Evolutionary conservation across 2,888 invertebrate genomes (phyloP), one percentile per base, ranked within the genome.

Genomic region (Mactromeris polynyma): DNA sequence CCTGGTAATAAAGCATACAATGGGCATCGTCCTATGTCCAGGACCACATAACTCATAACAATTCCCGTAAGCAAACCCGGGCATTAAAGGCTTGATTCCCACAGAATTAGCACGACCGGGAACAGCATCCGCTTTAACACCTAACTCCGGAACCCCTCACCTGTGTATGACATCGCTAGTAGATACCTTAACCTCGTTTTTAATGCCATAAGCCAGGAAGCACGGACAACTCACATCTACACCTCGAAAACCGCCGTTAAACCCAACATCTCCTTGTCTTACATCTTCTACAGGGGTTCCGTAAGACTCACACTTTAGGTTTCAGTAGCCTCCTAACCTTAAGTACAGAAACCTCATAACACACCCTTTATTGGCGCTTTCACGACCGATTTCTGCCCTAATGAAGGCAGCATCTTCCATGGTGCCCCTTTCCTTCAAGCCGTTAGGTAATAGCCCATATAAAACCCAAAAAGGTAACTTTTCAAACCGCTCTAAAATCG

Each of bases 1-100:
- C 9, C 46, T 46, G 17, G 46, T 46, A 46, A 46, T 14, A 9
- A 46, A 46, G 17, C 46, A 46, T 1, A 14, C 93, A 97, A 98
- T 98, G 54, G 98, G 98, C 97, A 98, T 98, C 97, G 98, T 98
- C 89, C 98, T 98, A 96, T 98, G 98, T 96, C 98, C 98, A 85
- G 98, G 97, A 0, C 98, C 98, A 97, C 98, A 98, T 97, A 98
- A 98, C 97, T 98, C 98, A 94, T 98, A 98, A 96, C 98, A 98
- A 97, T 98, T 98, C 0, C 98, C 98, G 97, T 97, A 98, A 97
- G 97, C 98, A 96, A 98, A 94, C 78, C 98, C 98, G 0, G 98
- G 97, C 2, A 97, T 97, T 93, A 97, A 98, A 94, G 97, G 97
- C 94, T 97, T 97, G 96, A 98, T 97, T 94, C 97, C 97, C 82